Base-by-base conservation (phyloP, 1,140 invertebrate species). In the Cherax destructor region DNA sequence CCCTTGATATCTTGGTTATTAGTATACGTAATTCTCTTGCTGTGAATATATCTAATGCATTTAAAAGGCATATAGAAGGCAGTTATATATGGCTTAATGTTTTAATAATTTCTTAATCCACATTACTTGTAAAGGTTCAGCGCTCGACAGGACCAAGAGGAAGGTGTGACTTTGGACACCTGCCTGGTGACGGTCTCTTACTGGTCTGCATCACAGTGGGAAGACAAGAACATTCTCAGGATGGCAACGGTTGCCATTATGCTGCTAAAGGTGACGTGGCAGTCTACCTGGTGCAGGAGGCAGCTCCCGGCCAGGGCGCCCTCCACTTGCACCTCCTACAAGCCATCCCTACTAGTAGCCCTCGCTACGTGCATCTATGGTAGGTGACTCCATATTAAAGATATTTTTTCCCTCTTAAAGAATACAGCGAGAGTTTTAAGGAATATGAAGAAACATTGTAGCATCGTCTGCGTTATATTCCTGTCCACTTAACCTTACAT, bases 281-380 rank as follows among this genome's bases (percentile, higher is more conserved):
- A 10, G 81, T 83, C 11, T 83, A 49, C 61, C 41, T 13, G 59
- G 47, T 83, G 11, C 10, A 47, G 7, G 81, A 83, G 21, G 69
- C 69, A 30, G 69, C 81, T 10, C 30, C 81, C 24, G 81, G 81
- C 47, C 24, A 30, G 21, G 59, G 81, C 30, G 0, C 10, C 13
- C 81, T 83, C 56, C 13, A 4, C 13, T 49, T 56, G 16, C 59
- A 65, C 30, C 41, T 83, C 30, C 10, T 69, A 9, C 59, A 83
- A 0, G 30, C 61, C 61, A 83, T 83, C 56, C 30, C 41, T 16
- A 65, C 49, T 9, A 24, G 16, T 4, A 41, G 49, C 9, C 81
- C 81, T 9, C 18, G 59, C 18, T 65, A 83, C 81, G 56, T 83
- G 5, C 49, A 83, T 18, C 16, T 24, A 18, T 83, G 81, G 81